Evolutionary conservation across 1,140 invertebrate genomes (phyloP), one percentile per base, ranked within the genome.

Genomic region (Ganaspis sp.): DNA sequence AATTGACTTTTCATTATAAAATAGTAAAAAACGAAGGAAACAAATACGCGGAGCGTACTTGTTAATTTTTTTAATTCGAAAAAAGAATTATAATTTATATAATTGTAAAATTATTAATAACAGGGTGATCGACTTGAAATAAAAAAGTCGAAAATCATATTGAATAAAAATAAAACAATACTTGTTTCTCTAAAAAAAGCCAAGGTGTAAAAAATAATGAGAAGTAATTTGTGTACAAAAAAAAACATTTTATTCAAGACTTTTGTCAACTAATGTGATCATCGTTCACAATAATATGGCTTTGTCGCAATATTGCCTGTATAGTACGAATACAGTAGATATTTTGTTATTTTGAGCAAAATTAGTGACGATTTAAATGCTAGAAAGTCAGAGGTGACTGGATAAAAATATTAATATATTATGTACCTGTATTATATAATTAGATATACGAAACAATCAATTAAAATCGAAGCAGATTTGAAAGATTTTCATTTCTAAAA

Each of bases 401-500:
- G 81, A 79, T 84, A 83, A 83, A 76, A 82, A 85, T 86, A 84
- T 82, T 80, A 82, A 85, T 83, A 87, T 80, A 87, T 83, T 80
- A 84, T 80, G 80, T 79, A 83, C 45, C 81, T 80, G 82, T 53
- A 85, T 78, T 83, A 74, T 78, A 73, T 78, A 81, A 81, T 71
- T 77, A 80, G 49, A 80, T 77, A 77, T 77, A 76, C 11, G 26
- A 64, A 79, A 74, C 17, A 72, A 74, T 69, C 72, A 58, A 45
- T 73, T 73, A 74, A 82, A 80, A 81, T 83, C 75, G 26, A 76
- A 75, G 80, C 40, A 69, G 53, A 82, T 78, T 78, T 69, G 0
- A 54, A 23, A 54, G 58, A 29, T 29, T 17, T 49, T 15, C 6
- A 34, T 11, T 9, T 64, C 15, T 64, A 29, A 26, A n/a, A n/a